Evolutionary conservation across 2,113 vertebrate species (phyloP).

Genomic region (Saiga tatarica): DNA sequence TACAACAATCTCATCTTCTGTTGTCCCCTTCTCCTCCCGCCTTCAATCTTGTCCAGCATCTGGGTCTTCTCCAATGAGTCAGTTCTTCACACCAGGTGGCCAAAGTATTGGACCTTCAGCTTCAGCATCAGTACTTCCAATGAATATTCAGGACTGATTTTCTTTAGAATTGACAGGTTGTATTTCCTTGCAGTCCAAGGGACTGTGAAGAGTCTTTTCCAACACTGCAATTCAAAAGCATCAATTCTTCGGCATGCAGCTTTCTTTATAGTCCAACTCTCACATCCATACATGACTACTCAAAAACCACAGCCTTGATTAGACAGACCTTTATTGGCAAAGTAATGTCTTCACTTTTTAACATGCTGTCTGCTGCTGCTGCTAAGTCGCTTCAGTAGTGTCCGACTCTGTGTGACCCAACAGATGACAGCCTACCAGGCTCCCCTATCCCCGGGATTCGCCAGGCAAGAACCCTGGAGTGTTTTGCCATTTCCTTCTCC

Average conservation of each 20-base stretch:
- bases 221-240: background rate
- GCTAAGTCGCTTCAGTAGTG: no score
- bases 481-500: no score
- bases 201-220: background rate
- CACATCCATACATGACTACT: background rate
- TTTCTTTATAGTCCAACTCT: background rate
- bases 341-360: background rate
- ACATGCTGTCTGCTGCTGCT: no score
- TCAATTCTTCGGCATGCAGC: background rate
- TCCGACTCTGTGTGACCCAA: no score
- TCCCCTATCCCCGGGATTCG: no score
- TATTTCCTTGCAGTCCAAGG: background rate
- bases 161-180: background rate
- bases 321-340: background rate
- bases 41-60: background rate
- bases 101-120: background rate
- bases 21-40: background rate
- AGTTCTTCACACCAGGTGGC: background rate
- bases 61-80: background rate
- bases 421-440: no score
- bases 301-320: background rate
- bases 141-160: background rate
- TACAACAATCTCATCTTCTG: background rate
- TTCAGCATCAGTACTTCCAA: background rate
- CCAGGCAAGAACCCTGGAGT: no score